Evolutionary conservation across 2,113 vertebrate genomes (phyloP).

Genomic region (Pluvianellus socialis): DNA sequence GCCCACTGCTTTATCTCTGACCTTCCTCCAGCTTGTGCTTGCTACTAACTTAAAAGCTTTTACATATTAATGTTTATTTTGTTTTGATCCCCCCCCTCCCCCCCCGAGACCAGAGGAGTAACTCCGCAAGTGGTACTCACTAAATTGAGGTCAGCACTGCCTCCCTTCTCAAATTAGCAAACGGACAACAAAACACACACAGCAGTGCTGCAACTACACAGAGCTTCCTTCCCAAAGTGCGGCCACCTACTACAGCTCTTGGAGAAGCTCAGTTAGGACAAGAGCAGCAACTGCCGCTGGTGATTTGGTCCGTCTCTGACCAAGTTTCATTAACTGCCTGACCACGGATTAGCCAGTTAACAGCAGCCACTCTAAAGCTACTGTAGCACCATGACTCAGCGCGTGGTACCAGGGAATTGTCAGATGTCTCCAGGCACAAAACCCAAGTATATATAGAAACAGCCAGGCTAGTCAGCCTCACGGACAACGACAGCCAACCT

Average conservation of each 20-base stretch:
- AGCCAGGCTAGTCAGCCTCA: neutral
- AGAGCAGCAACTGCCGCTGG: neutral
- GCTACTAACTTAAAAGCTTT: neutral
- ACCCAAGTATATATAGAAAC: neutral
- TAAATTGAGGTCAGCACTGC: neutral
- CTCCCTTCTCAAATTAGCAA: neutral
- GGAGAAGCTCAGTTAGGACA: neutral
- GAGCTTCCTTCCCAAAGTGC: neutral
- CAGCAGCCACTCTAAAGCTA: neutral
- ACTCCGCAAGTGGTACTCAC: neutral
- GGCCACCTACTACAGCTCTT: fast-evolving
- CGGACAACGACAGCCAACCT: neutral
- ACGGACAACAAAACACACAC: neutral
- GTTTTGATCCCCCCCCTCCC: too few species aligned
- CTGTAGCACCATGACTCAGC: neutral
- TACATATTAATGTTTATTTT: neutral
- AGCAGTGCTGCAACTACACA: neutral
- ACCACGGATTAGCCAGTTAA: neutral
- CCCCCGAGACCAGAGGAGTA: neutral
- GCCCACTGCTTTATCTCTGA: neutral
- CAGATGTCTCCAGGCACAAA: neutral
- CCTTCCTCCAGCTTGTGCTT: neutral
- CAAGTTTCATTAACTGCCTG: neutral
- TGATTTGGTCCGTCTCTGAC: neutral
- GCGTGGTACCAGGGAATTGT: neutral